phyloP scores from a whole-genome alignment of 2,888 invertebrate genomes.

The Phaedon cochleariae region DNA sequence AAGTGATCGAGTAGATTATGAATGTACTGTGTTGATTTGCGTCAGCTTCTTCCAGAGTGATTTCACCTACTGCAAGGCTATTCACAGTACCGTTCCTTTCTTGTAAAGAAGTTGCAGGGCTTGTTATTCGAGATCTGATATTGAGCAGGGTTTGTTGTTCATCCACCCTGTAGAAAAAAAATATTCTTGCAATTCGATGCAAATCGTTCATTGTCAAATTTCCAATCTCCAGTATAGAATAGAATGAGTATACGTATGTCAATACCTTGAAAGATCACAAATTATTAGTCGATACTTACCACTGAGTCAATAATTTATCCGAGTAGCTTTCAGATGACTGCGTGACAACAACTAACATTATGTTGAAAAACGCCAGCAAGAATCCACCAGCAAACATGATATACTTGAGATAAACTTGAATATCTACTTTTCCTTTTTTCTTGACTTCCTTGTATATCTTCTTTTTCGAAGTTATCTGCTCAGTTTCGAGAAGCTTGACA shows the following conservation, averaged over 20 bases:
- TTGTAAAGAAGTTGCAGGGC: neutral
- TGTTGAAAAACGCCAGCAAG: constrained; percentile 32
- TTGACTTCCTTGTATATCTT: constrained; percentile 51
- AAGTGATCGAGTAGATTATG: constrained; percentile 30
- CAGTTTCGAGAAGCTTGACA: constrained; percentile 42
- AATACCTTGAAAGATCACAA: no score
- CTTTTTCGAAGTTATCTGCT: constrained; percentile 20
- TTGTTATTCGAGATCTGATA: constrained; percentile 2
- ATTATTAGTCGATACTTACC: constrained; percentile 22
- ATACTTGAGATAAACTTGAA: constrained; percentile 49
- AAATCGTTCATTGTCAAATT: no score
- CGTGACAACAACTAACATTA: constrained; percentile 35
- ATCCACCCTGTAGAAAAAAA: constrained; percentile 47
- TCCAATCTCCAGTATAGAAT: no score
- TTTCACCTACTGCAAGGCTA: neutral
- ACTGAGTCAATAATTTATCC: constrained; percentile 40
- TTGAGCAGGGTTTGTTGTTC: constrained; percentile 38
- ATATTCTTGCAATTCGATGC: no score
- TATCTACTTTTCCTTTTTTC: constrained; percentile 51
- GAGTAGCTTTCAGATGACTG: constrained; percentile 43
- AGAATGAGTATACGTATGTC: no score
- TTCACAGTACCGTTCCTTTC: constrained; percentile 20
- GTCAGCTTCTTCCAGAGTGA: constrained; percentile 9
- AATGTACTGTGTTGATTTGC: constrained; percentile 15
- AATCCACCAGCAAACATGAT: constrained; percentile 47